A percentile compares a stretch with the other conserved stretches of the same genome.
Conservation (phyloP, 2,888 invertebrate genomes). For the Torymus auratus region DNA sequence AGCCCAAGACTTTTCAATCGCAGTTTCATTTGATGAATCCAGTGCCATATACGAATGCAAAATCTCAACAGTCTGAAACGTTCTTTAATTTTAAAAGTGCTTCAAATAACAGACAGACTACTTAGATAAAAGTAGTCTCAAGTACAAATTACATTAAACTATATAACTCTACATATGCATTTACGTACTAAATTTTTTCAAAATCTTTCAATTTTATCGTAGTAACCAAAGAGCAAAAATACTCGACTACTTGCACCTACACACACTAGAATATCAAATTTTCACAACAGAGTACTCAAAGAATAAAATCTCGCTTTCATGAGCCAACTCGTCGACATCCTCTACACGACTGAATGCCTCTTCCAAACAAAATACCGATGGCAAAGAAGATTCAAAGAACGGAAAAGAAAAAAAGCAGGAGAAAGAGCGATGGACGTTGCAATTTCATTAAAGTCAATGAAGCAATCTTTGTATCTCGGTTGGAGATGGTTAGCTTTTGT, state of each 20-base stretch:
- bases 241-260: background rate
- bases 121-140: background rate
- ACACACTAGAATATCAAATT: conserved; percentile 12
- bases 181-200: background rate
- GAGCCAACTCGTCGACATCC: conserved; percentile 8
- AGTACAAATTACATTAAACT: conserved; percentile 17
- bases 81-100: background rate
- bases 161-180: too few species aligned
- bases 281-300: conserved; percentile 43
- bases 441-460: conserved; percentile 51
- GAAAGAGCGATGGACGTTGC: conserved; percentile 23
- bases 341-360: background rate
- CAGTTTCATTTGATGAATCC: background rate
- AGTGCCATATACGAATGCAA: background rate
- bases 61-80: conserved; percentile 1
- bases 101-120: background rate
- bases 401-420: background rate
- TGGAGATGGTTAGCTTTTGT: conserved; percentile 38
- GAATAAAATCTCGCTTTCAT: background rate
- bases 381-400: background rate
- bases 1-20: background rate
- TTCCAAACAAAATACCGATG: conserved; percentile 4
- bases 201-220: background rate
- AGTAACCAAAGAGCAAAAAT: background rate
- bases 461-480: conserved; percentile 41